Conservation (phyloP, 2,113 vertebrate genomes). For the Trogon melanurus region DNA sequence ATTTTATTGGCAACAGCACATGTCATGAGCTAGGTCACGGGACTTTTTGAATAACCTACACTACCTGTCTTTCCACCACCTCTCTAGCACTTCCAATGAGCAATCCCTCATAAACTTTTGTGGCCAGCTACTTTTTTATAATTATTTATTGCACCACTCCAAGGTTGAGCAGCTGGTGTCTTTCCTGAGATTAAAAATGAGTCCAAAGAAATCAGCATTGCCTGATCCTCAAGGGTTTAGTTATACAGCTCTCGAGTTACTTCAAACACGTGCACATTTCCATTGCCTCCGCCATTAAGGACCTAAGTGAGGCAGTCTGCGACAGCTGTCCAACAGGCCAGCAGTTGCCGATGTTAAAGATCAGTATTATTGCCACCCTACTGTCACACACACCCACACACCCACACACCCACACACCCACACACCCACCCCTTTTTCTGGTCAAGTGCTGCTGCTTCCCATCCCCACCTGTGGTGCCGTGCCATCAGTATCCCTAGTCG, state of each 20-base stretch:
- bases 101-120: neutral
- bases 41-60: neutral
- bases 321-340: neutral
- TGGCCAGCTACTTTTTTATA: neutral
- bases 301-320: neutral
- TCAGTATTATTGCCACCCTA: neutral
- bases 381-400: no score
- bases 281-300: neutral
- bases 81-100: neutral
- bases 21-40: fast-evolving
- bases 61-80: neutral
- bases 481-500: neutral
- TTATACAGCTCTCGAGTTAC: neutral
- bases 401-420: no score
- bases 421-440: neutral
- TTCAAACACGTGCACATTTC: neutral
- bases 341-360: neutral
- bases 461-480: neutral
- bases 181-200: neutral
- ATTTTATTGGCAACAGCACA: neutral
- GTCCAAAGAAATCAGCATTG: neutral
- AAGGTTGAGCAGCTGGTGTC: neutral
- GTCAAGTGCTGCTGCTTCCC: neutral
- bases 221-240: neutral
- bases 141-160: neutral